Base-by-base conservation (phyloP, 2,888 invertebrate genomes). In the Acanthoscelides obtectus region DNA sequence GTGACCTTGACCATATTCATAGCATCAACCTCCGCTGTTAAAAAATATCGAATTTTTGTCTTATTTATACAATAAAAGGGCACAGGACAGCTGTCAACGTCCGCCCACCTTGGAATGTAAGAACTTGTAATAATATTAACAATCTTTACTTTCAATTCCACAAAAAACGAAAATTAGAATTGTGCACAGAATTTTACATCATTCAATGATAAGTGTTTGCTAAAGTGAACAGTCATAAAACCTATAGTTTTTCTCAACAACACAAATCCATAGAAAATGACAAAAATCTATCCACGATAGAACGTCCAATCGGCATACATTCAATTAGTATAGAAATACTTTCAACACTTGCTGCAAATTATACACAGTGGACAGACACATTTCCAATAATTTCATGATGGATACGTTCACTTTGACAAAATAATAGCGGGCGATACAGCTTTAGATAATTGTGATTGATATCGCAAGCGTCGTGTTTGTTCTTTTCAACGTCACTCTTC, bases 331-430 rank as follows among this genome's bases (percentile, higher is more conserved):
- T 83, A 84, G 83, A 84, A 84, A 83, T 84, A 83, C 82, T 84
- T 79, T 84, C 79, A 84, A 83, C 83, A 82, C 83, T 82, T 82
- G 82, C 84, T 82, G 84, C 84, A 84, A 84, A 83, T 81, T 84
- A 80, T 80, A 78, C 77, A 77, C 70, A 68, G 45, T 45, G 45
- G 45, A 45, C 45, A 45, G 5, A 45, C 45, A 45, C 4, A 8
- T 25, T 45, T 45, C 17, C 17, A 45, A 6, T 45, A 45, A 6
- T 45, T 45, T 45, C 45, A 45, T 12, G 5, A 25, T 25, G 25
- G 8, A 45, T 45, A 45, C 45, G 12, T 45, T 45, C 45, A 12
- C 45, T 45, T 45, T 45, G 5, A 17, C 1, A 12, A 45, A 4
- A 45, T 45, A 3, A 12, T 12, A 4, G 45, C 8, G 45, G 1